Evolutionary conservation across 2,888 invertebrate genomes (phyloP), one percentile per base, ranked within the genome.

Genomic region (Hirtodrosophila cameraria): DNA sequence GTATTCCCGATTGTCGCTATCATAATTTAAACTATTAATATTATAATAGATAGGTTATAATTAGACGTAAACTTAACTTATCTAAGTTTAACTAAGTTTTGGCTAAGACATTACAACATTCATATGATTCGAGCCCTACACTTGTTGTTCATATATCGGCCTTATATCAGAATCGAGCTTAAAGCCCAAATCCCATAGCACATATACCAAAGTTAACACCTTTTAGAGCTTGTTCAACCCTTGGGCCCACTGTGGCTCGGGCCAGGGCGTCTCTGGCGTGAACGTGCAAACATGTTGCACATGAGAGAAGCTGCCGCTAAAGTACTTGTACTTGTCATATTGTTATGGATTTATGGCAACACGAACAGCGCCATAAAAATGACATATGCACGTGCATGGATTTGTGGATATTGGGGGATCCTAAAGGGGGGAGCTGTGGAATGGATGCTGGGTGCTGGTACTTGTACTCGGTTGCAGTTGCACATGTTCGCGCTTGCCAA

Each of bases 251-350:
- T 23, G 23, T 23, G 33, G 45, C 8, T 23, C 46, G 30, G 53
- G 59, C 57, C 75, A 66, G 82, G 82, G 82, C 70, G 78, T 78
- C 82, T 58, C 49, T 67, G 87, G 83, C 87, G 82, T 86, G 86
- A 81, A 86, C 87, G 82, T 87, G 82, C 87, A 86, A 84, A 84
- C 83, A 84, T 86, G 86, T 87, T 86, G 86, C 85, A 86, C 86
- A 86, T 84, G 86, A 83, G 86, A 83, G 81, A 71, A 77, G 87
- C 87, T 85, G 83, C 86, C 87, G 87, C 87, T 87, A 87, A 87
- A 88, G 88, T 89, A 86, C 88, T 83, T 88, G 88, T 88, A 89
- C 87, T 87, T 88, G 89, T 89, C 89, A 89, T 89, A 88, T 89
- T 86, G 87, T 84, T 89, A 89, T 88, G 86, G 88, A 89, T 88